phyloP scores from a whole-genome alignment of 2,888 invertebrate genomes.

The Drosophila antonietae region DNA sequence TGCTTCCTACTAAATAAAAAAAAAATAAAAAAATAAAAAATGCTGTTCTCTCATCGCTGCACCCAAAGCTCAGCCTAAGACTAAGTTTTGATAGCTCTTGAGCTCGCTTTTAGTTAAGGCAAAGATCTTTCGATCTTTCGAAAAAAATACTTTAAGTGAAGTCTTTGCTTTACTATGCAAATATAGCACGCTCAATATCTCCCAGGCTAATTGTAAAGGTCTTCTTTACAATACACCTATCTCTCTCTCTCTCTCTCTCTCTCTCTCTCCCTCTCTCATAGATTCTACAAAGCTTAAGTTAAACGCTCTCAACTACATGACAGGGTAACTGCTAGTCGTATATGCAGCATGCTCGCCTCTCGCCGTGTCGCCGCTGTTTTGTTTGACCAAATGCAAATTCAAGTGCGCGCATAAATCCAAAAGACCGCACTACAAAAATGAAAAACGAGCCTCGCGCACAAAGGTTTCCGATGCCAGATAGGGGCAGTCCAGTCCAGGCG shows the following conservation, averaged over 20 bases:
- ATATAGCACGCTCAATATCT: not conserved
- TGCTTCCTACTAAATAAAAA: too few species aligned
- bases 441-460: conserved; percentile 32
- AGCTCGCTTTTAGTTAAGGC: not conserved
- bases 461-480: conserved; percentile 9
- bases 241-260: not conserved
- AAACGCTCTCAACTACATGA: not conserved
- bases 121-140: not conserved
- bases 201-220: too few species aligned
- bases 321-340: conserved; percentile 4
- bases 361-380: conserved; percentile 4
- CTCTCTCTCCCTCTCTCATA: not conserved
- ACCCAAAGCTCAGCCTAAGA: not conserved
- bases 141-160: too few species aligned
- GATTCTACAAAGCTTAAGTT: not conserved
- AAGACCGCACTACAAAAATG: conserved; percentile 59
- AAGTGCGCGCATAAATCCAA: conserved; percentile 77
- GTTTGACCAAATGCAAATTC: conserved; percentile 73
- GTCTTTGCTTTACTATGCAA: not conserved
- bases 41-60: not conserved
- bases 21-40: too few species aligned
- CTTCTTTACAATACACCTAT: not conserved
- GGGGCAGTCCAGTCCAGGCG: not conserved
- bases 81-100: not conserved
- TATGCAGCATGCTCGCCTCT: not conserved